Evolutionary conservation across 2,113 vertebrate genomes (phyloP).

Genomic region (Rostratula benghalensis): DNA sequence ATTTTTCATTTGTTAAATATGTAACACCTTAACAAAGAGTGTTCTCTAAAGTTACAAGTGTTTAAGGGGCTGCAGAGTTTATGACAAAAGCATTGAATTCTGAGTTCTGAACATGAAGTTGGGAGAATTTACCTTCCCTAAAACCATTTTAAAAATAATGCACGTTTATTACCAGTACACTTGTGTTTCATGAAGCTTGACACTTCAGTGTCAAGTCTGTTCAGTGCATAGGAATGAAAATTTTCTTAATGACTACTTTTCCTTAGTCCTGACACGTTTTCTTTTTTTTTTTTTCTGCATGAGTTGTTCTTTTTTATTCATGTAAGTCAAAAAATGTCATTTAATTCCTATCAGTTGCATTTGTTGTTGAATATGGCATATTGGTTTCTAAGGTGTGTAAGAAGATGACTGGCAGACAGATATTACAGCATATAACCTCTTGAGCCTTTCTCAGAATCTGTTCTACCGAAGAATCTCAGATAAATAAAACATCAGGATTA

Average conservation of each 20-base stretch:
- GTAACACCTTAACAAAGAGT: not conserved
- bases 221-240: not conserved
- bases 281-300: not conserved
- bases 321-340: not conserved
- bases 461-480: accelerated
- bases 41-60: not conserved
- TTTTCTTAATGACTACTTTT: not conserved
- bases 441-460: not conserved
- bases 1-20: not conserved
- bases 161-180: not conserved
- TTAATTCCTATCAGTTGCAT: not conserved
- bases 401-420: not conserved
- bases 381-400: not conserved
- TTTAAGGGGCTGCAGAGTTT: not conserved
- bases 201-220: not conserved
- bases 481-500: not conserved
- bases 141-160: not conserved
- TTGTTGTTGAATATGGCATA: not conserved
- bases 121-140: not conserved
- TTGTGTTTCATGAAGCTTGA: not conserved
- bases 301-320: not conserved
- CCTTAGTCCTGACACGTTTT: not conserved
- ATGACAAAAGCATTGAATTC: not conserved
- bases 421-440: not conserved
- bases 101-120: not conserved